Percentiles rank a stretch among this genome's conserved stretches.
Conservation (phyloP, 2,113 vertebrate species). For the Lampris megalopsis region DNA sequence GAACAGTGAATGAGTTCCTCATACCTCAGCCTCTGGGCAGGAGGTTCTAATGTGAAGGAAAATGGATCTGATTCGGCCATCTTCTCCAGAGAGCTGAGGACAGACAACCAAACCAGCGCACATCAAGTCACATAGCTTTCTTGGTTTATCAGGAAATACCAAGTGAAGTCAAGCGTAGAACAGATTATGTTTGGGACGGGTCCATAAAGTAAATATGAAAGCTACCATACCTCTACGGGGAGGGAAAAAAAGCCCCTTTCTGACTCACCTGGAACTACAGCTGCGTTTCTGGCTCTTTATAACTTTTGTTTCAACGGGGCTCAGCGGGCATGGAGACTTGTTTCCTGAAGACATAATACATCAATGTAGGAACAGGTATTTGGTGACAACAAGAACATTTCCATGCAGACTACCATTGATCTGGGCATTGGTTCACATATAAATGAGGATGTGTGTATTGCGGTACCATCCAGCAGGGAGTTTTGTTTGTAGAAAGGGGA, state of each 20-base stretch:
- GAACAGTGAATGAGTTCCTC: constrained; percentile 19
- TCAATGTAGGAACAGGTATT: not conserved
- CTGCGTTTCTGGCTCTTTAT: constrained; percentile 45
- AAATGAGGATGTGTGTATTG: not conserved
- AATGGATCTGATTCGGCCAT: constrained; percentile 23
- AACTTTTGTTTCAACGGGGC: constrained; percentile 53
- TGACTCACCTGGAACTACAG: constrained; percentile 68
- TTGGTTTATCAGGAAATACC: not conserved
- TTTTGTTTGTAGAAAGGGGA: constrained; percentile 79
- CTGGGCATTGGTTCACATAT: not conserved
- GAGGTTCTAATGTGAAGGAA: constrained; percentile 42
- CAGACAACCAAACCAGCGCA: not conserved
- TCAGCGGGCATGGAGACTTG: constrained; percentile 50
- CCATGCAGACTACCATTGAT: too few species aligned
- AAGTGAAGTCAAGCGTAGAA: not conserved
- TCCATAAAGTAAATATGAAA: not conserved
- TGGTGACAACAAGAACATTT: not conserved
- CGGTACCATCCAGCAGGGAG: constrained; percentile 78
- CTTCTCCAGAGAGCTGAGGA: constrained; percentile 65
- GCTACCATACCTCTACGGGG: too few species aligned
- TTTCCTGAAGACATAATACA: constrained; percentile 53
- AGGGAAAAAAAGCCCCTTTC: not conserved
- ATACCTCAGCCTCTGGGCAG: not conserved
- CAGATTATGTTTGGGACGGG: not conserved
- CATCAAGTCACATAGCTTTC: not conserved